These are phyloP conservation scores for Theodoxus fluviatilis DNA, from an alignment of 2,888 invertebrate species.

Conservation along the genomic window DNA sequence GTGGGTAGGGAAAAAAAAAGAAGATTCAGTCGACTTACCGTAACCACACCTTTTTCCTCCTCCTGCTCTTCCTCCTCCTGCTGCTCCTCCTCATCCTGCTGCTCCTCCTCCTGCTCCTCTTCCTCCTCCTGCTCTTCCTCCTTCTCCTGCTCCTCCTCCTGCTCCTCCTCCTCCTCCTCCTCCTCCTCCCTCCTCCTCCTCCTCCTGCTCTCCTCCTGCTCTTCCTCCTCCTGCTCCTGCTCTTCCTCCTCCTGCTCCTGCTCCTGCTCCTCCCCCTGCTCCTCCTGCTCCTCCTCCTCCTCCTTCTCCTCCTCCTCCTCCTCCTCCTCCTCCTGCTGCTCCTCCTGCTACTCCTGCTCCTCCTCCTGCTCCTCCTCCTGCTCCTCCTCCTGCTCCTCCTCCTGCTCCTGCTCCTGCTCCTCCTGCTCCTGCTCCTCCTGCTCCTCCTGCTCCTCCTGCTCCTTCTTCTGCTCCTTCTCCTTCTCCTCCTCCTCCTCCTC, in stretches of 20 bases:
- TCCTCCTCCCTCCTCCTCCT: conserved; percentile 10
- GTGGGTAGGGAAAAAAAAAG: too few relatives aligned
- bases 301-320: conserved; percentile 15
- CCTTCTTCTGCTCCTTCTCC: conserved; percentile 24
- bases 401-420: background rate
- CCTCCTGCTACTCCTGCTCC: conserved; percentile 22
- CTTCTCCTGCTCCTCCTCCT: conserved; percentile 26
- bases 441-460: conserved; percentile 25
- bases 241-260: conserved; percentile 25
- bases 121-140: conserved; percentile 9
- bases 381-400: background rate
- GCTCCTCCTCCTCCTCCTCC: conserved; percentile 19
- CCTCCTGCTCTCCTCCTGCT: conserved; percentile 25
- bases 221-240: conserved; percentile 26
- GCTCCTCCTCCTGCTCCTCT: background rate
- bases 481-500: conserved; percentile 24
- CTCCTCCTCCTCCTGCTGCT: conserved; percentile 23
- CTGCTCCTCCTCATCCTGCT: background rate
- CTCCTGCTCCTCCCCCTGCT: conserved; percentile 23
- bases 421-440: conserved; percentile 23
- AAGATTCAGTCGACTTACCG: too few relatives aligned
- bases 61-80: conserved; percentile 22
- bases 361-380: background rate
- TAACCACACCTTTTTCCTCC: too few relatives aligned
- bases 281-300: conserved; percentile 18